Base-by-base conservation (phyloP, 2,797 vertebrate species). In the Typhlichthys subterraneus region DNA sequence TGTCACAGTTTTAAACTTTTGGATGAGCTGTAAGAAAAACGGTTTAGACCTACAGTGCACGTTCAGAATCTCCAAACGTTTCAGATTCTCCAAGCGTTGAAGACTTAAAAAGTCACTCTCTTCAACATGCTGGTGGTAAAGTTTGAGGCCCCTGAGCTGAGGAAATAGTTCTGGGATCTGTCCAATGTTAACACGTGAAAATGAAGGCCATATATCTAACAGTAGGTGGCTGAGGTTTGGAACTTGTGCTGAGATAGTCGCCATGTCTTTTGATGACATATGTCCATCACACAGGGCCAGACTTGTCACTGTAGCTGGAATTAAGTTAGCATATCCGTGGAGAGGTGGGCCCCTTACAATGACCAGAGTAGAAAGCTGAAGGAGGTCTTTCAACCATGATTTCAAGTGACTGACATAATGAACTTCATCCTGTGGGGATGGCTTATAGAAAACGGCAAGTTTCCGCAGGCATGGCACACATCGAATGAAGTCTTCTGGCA, bases 181-280 rank as follows among this genome's bases (percentile, higher is more conserved):
- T 69, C 66, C 70, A 0, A 65, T 45, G 31, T 6, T 7, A 8
- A 45, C 9, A 19, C 76, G 75, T 59, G 77, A 14, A 47, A 53
- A 49, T 12, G 69, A 77, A 2, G 80, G 80, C 85, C 80, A 83
- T 1, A 70, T 12, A 55, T 89, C 84, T 0, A 91, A 1, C 55
- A 86, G 82, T 5, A 91, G 83, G 49, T 82, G 86, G 4, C 70
- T 73, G 47, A 89, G 85, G 54, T 80, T 13, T 2, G 86, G 86
- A 11, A 83, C 33, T 56, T 17, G 77, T 1, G 1, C 33, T 0
- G 79, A 72, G 2, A 84, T 0, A 0, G 64, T 59, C 1, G n/a
- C 45, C 72, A 89, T 54, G 45, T 88, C 83, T 14, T 31, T 7
- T 0, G 53, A 23, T 0, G 67, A 71, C 10, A 85, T 10, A 0